Evolutionary conservation across 2,888 invertebrate genomes (phyloP), one percentile per base, ranked within the genome.

Genomic region (Noctua fimbriata): DNA sequence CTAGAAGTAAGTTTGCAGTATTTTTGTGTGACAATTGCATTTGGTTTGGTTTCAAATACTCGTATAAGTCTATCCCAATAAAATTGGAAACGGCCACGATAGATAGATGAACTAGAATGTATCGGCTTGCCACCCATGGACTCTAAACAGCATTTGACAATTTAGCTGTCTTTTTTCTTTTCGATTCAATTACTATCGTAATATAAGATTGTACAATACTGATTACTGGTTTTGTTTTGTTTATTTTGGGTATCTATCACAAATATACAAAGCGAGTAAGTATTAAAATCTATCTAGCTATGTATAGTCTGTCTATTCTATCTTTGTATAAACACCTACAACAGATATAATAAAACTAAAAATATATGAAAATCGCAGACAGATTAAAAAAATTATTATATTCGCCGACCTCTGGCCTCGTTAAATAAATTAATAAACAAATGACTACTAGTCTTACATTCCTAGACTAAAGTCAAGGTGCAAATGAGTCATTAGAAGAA

Each of bases 401-500:
- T 63, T 72, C 49, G 32, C 4, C 21, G 32, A 85, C 71, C 81
- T 76, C 63, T 76, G 9, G 9, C 71, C 52, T 72, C 55, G 49
- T 60, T 63, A 28, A 65, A 63, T 47, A 63, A 58, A 36, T 52
- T 63, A n/a, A 24, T 77, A 76, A 79, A 69, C 32, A 32, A 55
- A 28, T 55, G 28, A 36, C n/a, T 58, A 72, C 63, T 55, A 32
- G 28, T 2, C 21, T 28, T 24, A 49, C 60, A 78, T 73, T 69
- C 28, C 55, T 58, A 52, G 36, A 70, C 70, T 71, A 49, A 66
- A 60, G 69, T 80, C 71, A 84, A 81, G 80, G 67, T 47, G 41
- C 3, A n/a, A 58, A 67, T 76, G 58, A 76, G 44, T 72, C 69
- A 76, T 77, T 47, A 32, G 1, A 72, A 63, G 49, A 72, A 58